phyloP scores from a whole-genome alignment of 2,113 vertebrate species.

The Meleagris gallopavo region DNA sequence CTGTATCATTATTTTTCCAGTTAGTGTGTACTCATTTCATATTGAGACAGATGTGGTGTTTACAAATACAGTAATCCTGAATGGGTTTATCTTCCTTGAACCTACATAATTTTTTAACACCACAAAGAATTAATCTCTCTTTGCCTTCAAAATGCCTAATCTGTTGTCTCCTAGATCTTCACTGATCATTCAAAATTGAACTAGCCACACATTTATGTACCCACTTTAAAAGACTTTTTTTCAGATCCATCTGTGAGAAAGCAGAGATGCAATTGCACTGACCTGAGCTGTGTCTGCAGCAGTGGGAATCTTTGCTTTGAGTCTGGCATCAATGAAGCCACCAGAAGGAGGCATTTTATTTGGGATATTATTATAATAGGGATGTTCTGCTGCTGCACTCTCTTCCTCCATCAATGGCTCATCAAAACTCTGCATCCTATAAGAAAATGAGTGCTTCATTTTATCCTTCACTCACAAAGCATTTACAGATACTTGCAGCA shows the following conservation, averaged over 20 bases:
- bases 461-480: background rate
- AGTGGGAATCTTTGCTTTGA: constrained; percentile 78
- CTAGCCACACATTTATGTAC: background rate
- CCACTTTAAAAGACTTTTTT: background rate
- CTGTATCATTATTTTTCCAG: background rate
- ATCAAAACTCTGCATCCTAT: constrained; percentile 92
- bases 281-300: constrained; percentile 84
- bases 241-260: background rate
- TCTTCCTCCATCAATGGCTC: constrained; percentile 94
- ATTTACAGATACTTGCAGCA: background rate
- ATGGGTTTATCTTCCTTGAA: background rate
- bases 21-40: background rate
- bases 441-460: constrained; percentile 13
- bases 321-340: constrained; percentile 86
- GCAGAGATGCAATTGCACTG: background rate
- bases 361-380: constrained; percentile 94
- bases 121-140: background rate
- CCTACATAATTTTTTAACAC: background rate
- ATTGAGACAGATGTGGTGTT: background rate
- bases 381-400: constrained; percentile 84
- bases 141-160: background rate
- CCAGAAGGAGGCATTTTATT: constrained; percentile 91
- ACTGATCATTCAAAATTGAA: background rate
- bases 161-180: background rate
- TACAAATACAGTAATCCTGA: background rate